Conservation (phyloP, 2,113 vertebrate genomes). For the Rhegmatorhina hoffmannsi region DNA sequence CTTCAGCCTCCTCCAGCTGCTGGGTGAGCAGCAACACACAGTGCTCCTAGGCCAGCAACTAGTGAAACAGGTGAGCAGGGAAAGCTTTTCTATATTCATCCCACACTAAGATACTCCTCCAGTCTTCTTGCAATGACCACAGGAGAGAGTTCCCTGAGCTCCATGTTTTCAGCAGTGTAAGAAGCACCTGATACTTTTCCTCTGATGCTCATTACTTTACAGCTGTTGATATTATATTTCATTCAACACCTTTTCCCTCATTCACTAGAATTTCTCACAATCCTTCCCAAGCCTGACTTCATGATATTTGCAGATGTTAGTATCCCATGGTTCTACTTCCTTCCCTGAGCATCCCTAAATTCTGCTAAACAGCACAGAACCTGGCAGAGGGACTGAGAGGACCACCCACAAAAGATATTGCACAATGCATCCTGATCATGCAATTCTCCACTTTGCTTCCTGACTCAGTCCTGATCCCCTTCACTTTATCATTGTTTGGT, state of each 20-base stretch:
- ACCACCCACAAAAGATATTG: neutral
- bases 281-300: neutral
- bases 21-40: neutral
- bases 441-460: neutral
- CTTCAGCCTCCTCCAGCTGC: neutral
- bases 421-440: neutral
- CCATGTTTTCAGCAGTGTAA: neutral
- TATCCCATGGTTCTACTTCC: neutral
- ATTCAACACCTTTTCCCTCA: neutral
- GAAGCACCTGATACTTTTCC: neutral
- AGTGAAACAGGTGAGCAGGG: neutral
- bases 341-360: neutral
- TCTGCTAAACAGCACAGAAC: neutral
- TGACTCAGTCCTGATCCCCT: neutral
- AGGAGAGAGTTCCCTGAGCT: neutral
- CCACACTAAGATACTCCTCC: neutral
- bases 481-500: neutral
- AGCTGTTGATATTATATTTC: neutral
- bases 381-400: accelerated
- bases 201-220: neutral
- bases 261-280: neutral
- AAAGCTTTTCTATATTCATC: neutral
- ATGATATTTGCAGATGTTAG: neutral
- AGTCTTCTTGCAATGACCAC: neutral
- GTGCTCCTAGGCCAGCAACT: neutral